Percentiles rank a stretch among this genome's conserved stretches.
Conservation (phyloP, 2,888 invertebrate genomes). For the Idaea straminata region DNA sequence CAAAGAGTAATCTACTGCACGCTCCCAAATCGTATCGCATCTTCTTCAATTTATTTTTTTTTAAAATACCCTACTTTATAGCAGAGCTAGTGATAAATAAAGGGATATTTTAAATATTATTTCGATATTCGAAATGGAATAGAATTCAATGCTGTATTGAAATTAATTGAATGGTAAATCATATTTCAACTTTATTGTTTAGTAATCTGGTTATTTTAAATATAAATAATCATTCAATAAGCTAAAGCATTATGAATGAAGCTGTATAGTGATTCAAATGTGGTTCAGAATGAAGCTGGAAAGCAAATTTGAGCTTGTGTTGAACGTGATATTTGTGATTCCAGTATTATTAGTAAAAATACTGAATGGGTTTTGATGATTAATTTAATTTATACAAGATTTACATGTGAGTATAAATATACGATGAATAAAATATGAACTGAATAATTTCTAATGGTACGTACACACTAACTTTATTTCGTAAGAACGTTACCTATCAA, state of each 20-base stretch:
- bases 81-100: background rate
- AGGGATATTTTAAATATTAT: background rate
- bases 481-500: too few species aligned
- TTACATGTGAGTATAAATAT: too few species aligned
- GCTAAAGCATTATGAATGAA: background rate
- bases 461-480: too few species aligned
- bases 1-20: background rate
- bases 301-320: background rate
- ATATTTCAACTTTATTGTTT: background rate
- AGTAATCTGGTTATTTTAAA: background rate
- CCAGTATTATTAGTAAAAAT: background rate
- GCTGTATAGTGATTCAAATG: background rate
- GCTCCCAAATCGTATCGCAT: background rate
- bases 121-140: background rate
- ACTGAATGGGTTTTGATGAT: background rate
- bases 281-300: background rate
- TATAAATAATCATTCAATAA: background rate
- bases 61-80: background rate
- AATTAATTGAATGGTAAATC: background rate
- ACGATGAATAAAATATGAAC: too few species aligned
- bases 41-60: background rate
- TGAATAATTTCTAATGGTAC: too few species aligned
- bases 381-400: background rate
- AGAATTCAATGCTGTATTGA: background rate
- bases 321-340: background rate